Conservation (phyloP, 92 coral and sea anemone species). For the Hydrozoanthus gracilis region DNA sequence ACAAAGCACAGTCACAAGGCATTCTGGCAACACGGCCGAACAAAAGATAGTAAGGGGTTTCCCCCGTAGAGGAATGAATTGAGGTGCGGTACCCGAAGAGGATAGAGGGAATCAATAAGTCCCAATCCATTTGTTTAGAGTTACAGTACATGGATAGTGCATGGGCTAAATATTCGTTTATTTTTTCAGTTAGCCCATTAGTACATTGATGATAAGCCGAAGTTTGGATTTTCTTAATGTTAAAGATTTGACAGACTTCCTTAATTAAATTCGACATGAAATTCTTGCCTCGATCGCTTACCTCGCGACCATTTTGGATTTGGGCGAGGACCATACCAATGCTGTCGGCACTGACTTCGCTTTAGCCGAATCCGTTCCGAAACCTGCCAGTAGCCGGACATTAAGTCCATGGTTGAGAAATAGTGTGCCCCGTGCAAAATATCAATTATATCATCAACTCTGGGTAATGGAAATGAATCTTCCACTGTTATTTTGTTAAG, state of each 20-base stretch:
- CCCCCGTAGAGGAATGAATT: conserved; percentile 20
- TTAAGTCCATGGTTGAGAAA: conserved; percentile 37
- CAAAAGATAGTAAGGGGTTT: conserved; percentile 31
- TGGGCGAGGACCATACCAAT: no score
- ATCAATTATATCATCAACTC: conserved; percentile 51
- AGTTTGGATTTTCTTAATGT: conserved; percentile 33
- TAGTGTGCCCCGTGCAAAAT: conserved; percentile 14
- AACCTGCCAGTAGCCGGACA: conserved; percentile 11
- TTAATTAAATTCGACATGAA: no score
- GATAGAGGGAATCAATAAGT: conserved; percentile 26
- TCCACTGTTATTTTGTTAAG: conserved; percentile 35
- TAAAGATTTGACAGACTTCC: no score
- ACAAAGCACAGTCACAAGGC: conserved; percentile 24
- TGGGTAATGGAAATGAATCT: conserved; percentile 50
- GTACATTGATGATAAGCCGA: conserved; percentile 28
- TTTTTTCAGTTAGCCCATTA: conserved; percentile 31
- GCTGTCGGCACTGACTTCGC: no score
- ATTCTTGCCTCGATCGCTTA: no score
- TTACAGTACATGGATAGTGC: conserved; percentile 47
- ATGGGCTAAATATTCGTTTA: conserved; percentile 28
- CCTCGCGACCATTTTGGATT: no score
- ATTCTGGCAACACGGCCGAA: conserved; percentile 11
- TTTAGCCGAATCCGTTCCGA: no score
- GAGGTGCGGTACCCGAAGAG: conserved; percentile 54
- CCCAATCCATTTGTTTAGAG: conserved; percentile 48